Base-by-base conservation (phyloP, 2,113 vertebrate species). In the human region DNA sequence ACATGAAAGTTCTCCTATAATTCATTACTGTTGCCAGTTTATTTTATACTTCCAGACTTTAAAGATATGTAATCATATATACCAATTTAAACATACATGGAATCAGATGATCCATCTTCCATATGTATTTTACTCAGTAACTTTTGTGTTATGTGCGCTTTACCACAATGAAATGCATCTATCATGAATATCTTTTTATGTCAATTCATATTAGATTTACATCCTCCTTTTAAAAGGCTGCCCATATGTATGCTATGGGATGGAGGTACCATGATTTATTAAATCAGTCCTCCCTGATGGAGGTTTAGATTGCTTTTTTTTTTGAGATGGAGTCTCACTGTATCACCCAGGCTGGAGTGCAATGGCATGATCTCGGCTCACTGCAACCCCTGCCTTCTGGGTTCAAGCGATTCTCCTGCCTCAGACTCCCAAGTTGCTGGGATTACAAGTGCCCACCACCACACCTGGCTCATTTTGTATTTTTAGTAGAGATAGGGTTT, bases 171-270 rank as follows among this genome's bases (percentile, higher is more conserved):
- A 72, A 81, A 95, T 76, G 93, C 55, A 86, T 55, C 59, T 40
- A 82, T 85, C 35, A 81, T 93, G 73, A 92, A 86, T 14, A 94
- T 81, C 66, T 96, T 93, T 85, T 90, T 50, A 87, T 61, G 48
- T 79, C 61, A 93, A 80, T 84, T 64, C 27, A 79, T 57, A 72
- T 72, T 89, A 78, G 50, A 70, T 68, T 11, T 78, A 45, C 64
- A 14, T 87, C 38, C 23, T 59, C 25, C 32, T 96, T 96, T 83
- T 38, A 89, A 93, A 91, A 95, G 40, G 43, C 18, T 78, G 45
- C 66, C 38, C 95, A 48, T 43, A 68, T 40, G 22, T 88, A 57
- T 76, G 18, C 81, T 72, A 17, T 84, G n/a, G n/a, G 4, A 91
- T 82, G 52, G 82, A 64, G 43, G 14, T 52, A 82, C 7, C 38